phyloP scores from a whole-genome alignment of 2,888 invertebrate species.

The Lepidocyrtoides sp. region DNA sequence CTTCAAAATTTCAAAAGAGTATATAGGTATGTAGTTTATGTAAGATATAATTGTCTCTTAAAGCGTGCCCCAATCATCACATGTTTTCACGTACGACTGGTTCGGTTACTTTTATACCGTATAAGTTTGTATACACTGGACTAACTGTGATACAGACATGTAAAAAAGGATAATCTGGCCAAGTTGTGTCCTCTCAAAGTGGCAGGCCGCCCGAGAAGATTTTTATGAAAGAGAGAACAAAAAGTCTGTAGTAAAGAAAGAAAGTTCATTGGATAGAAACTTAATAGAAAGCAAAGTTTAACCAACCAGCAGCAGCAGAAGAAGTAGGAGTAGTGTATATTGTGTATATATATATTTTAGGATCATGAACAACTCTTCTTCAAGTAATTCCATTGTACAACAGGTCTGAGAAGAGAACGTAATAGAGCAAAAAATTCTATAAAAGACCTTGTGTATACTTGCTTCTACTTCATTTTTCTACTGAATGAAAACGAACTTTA shows the following conservation, averaged over 20 bases:
- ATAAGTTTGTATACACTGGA: no score
- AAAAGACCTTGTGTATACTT: neutral
- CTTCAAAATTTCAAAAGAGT: no score
- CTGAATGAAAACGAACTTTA: constrained; percentile 43
- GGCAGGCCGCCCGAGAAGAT: neutral
- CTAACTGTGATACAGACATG: no score
- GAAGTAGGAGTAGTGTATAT: no score
- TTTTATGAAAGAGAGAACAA: neutral
- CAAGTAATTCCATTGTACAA: no score
- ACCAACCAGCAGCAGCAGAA: neutral
- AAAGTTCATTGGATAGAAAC: neutral
- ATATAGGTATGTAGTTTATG: no score
- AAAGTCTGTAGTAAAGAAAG: neutral
- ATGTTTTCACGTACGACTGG: no score
- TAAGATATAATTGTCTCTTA: no score
- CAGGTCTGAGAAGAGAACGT: neutral
- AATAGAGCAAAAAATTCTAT: neutral
- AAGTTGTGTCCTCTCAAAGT: neutral
- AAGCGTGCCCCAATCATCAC: no score
- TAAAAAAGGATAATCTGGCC: neutral
- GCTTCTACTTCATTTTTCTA: neutral
- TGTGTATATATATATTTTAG: no score
- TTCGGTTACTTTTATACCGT: no score
- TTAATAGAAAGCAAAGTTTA: neutral
- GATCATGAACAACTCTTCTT: no score